Evolutionary conservation across 2,888 invertebrate genomes (phyloP), one percentile per base, ranked within the genome.

Genomic region (Ellobium chinense): DNA sequence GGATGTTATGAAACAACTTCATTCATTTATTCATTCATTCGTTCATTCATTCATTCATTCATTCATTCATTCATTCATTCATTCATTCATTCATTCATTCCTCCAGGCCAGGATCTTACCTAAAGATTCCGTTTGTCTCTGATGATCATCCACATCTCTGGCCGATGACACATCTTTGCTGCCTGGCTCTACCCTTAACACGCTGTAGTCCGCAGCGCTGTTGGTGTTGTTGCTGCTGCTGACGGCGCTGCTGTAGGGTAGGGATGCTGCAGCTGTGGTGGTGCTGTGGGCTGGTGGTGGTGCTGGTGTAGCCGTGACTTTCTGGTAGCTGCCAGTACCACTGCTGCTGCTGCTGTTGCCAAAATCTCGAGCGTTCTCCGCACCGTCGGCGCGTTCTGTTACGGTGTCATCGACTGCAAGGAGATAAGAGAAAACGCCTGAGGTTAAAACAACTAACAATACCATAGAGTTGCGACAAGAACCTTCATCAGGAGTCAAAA

Each of bases 281-380:
- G 29, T 24, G 56, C 36, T 29, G 37, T 68, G 77, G 29, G 58
- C 37, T 34, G 36, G 58, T 24, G 21, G 66, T 90, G 54, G 86
- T 83, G 74, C 87, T 86, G 74, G 27, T 7, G 68, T 27, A 14
- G 60, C 14, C 12, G 46, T 36, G 14, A 5, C 87, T 85, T 36
- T 89, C 85, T 82, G 69, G 81, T 74, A 92, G 91, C 54, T 78
- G 66, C n/a, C n/a, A n/a, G n/a, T n/a, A n/a, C n/a, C n/a, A n/a
- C 81, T 93, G 95, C 92, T 96, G 96, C 93, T 96, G 96, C 82
- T 93, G 95, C 92, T 96, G 96, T 93, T 96, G 96, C 69, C 89
- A 9, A 68, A 60, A 18, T 77, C 66, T 68, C 60, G 56, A 7
- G 69, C 46, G 66, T 65, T 66, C n/a, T 65, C 63, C 14, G 74